Conservation (phyloP, 2,888 invertebrate species). For the Tachina fera region DNA sequence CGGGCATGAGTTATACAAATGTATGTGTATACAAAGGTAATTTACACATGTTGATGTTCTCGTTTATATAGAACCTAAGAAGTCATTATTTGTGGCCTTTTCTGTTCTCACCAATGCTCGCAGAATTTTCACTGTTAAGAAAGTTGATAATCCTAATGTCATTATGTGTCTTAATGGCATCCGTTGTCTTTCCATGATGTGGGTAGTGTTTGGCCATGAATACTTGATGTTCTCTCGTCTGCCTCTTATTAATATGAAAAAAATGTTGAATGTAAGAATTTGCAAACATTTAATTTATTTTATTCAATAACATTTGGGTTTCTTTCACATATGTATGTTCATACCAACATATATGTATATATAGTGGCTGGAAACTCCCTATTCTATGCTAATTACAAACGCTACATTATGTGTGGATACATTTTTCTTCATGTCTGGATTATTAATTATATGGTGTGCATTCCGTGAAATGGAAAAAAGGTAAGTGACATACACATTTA, state of each 20-base stretch:
- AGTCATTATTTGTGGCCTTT: conserved; percentile 79
- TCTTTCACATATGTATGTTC: background rate
- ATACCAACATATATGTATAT: conserved; percentile 5
- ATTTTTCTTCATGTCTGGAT: conserved; percentile 86
- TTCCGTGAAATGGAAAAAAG: conserved; percentile 82
- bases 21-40: too few relatives aligned
- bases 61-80: conserved; percentile 75
- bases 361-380: conserved; percentile 80
- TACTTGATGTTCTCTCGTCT: conserved; percentile 81
- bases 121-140: conserved; percentile 81
- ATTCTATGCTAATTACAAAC: conserved; percentile 81
- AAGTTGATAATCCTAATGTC: conserved; percentile 79
- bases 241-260: conserved; percentile 79
- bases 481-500: conserved; percentile 70
- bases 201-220: conserved; percentile 83
- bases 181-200: conserved; percentile 83
- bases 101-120: conserved; percentile 83
- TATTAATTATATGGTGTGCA: conserved; percentile 84
- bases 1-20: too few relatives aligned
- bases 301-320: background rate
- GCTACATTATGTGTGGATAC: conserved; percentile 86
- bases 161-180: conserved; percentile 83
- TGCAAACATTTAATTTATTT: background rate
- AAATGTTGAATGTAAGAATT: conserved; percentile 75
- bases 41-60: background rate